Percentiles rank a stretch among this genome's conserved stretches.
Conservation (phyloP, 2,113 vertebrate species). For the Peromyscus maniculatus region DNA sequence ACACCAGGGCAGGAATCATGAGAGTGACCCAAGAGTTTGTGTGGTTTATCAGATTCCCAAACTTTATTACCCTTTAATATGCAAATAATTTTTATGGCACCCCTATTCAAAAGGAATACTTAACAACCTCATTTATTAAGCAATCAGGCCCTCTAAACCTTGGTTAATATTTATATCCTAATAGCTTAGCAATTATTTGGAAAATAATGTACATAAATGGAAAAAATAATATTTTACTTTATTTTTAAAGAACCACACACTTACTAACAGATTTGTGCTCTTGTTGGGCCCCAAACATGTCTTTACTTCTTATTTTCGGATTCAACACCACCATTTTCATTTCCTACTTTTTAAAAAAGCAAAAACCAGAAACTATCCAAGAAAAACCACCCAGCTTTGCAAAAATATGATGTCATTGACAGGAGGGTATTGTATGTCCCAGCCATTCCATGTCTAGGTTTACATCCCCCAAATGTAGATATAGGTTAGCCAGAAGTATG, state of each 20-base stretch:
- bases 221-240: constrained; percentile 25
- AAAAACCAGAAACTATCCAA: not conserved
- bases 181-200: not conserved
- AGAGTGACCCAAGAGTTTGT: not conserved
- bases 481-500: not conserved
- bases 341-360: not conserved
- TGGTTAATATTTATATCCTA: constrained; percentile 22
- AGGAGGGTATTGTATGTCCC: not conserved
- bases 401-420: not conserved
- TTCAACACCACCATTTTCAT: not conserved
- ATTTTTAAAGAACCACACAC: not conserved
- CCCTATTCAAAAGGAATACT: not conserved
- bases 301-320: not conserved
- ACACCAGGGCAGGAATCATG: not conserved
- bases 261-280: not conserved
- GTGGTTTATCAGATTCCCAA: not conserved
- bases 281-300: not conserved
- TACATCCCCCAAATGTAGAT: not conserved
- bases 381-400: not conserved
- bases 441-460: not conserved
- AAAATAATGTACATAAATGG: not conserved
- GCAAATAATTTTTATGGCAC: not conserved
- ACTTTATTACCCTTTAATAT: not conserved
- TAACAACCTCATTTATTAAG: not conserved
- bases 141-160: not conserved